Conservation (phyloP, 2,888 invertebrate genomes). For the Hydraecia micacea region DNA sequence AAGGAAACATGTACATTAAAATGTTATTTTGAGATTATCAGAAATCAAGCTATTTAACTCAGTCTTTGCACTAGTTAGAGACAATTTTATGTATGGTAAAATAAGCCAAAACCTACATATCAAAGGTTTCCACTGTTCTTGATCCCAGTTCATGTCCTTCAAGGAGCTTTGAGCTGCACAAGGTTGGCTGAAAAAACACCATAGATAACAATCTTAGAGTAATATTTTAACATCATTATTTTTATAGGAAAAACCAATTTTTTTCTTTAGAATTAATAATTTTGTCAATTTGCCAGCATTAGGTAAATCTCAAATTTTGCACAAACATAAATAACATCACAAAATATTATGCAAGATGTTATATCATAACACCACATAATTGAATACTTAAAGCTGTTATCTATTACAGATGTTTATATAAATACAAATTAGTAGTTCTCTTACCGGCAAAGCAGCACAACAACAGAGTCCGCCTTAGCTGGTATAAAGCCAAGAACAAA, state of each 20-base stretch:
- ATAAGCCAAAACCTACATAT: constrained; percentile 90
- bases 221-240: not conserved
- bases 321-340: not conserved
- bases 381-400: not conserved
- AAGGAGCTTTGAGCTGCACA: constrained; percentile 99
- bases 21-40: not conserved
- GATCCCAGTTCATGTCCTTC: constrained; percentile 99
- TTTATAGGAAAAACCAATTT: not conserved
- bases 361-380: constrained; percentile 13
- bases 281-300: constrained; percentile 22
- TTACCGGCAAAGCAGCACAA: constrained; percentile 97
- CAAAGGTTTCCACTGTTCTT: constrained; percentile 99
- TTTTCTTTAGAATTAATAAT: not conserved
- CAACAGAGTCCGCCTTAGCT: constrained; percentile 99
- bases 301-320: not conserved
- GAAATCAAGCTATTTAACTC: not conserved
- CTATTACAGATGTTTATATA: constrained; percentile 9
- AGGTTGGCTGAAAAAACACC: constrained; percentile 92
- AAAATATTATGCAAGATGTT: constrained; percentile 35
- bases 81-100: not conserved
- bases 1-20: constrained; percentile 16
- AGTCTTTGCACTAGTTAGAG: not conserved
- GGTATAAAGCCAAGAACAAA: constrained; percentile 99
- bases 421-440: constrained; percentile 47
- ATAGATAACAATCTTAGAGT: not conserved